Evolutionary conservation across 2,797 vertebrate species (phyloP).

Genomic region (Syngnathus acus): DNA sequence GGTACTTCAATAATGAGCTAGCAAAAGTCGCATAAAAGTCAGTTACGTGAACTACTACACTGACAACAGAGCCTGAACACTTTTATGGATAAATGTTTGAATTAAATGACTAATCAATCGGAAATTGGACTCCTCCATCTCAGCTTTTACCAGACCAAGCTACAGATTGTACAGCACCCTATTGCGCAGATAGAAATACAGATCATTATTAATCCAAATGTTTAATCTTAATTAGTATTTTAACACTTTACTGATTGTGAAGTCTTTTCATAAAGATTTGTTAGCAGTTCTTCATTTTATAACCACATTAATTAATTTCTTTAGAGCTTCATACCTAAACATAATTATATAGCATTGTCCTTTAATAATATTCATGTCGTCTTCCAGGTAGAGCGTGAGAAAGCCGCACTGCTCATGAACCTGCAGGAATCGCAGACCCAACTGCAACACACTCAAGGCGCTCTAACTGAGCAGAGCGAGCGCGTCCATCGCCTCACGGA

Average conservation of each 20-base stretch:
- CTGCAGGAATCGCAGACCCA: constrained; percentile 94
- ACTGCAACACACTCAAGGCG: constrained; percentile 92
- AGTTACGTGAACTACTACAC: background rate
- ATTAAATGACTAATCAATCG: no score
- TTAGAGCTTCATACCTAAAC: background rate
- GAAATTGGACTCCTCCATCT: no score
- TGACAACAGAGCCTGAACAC: no score
- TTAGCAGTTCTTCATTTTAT: no score
- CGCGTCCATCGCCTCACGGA: constrained; percentile 86
- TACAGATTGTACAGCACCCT: no score
- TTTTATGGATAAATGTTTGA: no score
- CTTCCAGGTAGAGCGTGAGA: constrained; percentile 89
- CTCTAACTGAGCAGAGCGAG: constrained; percentile 87
- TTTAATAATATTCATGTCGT: constrained; percentile 1
- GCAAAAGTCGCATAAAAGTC: background rate
- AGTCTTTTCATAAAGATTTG: background rate
- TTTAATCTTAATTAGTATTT: background rate
- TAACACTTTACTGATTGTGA: background rate
- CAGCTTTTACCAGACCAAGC: no score
- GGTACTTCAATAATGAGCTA: background rate
- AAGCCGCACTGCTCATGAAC: constrained; percentile 81
- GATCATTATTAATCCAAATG: background rate
- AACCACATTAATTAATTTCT: no score
- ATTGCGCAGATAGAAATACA: background rate
- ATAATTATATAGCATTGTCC: background rate